Evolutionary conservation across 2,888 invertebrate genomes (phyloP), one percentile per base, ranked within the genome.

Genomic region (Cryptophagus acutangulus): DNA sequence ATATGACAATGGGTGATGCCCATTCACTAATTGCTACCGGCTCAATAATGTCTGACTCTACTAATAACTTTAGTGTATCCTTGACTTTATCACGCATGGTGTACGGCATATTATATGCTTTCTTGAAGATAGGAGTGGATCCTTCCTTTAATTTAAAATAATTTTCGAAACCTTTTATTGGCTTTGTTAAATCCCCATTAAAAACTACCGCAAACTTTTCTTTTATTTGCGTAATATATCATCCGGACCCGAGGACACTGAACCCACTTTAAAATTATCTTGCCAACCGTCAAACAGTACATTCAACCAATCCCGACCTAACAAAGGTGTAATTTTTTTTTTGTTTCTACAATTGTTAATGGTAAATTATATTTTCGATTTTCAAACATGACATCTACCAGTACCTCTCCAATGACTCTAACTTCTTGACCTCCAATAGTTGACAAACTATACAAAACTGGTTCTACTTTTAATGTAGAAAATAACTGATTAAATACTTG

Each of bases 91-190:
- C 40, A 38, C 44, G 48, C 20, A 54, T 33, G 4, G 47, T 40
- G 46, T 43, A 54, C 8, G 51, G 47, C 33, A 55, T 49, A 6
- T 41, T 34, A 49, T 53, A 54, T 1, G 51, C 50, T 38, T 47
- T n/a, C n/a, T 54, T 29, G 40, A 52, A 57, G 13, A 53, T 45
- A 2, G 49, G 49, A 12, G 24, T 36, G 25, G 24, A 15, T 5
- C 25, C 37, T 20, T 45, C 33, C n/a, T 28, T 28, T 0, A 15
- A 14, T 10, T 29, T 17, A 20, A 46, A 15, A 14, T 40, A 18
- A 3, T 25, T 34, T 34, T 44, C 18, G 35, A 36, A 45, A 9
- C 38, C 16, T 25, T 34, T 17, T 33, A 41, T 41, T 33, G 8
- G 25, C 10, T 25, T 20, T 26, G 20, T 14, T 38, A 13, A n/a